Evolutionary conservation across 2,888 invertebrate species (phyloP).

Genomic region (Bugulina stolonifera): DNA sequence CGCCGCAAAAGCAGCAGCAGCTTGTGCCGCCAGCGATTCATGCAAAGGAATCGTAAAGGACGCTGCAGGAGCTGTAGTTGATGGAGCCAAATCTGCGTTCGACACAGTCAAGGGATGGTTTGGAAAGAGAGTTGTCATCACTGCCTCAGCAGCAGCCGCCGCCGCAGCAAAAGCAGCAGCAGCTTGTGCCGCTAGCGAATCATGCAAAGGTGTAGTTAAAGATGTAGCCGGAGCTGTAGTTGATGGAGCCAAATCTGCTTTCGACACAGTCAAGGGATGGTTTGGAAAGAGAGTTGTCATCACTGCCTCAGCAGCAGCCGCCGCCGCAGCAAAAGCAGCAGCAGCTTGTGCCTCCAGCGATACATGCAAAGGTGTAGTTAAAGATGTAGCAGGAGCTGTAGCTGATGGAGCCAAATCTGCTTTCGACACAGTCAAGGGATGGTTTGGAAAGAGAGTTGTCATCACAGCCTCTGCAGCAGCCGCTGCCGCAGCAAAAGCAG

Average conservation of each 20-base stretch:
- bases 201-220: neutral
- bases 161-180: neutral
- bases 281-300: constrained; percentile 19
- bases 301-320: neutral
- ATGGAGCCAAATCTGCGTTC: constrained; percentile 2
- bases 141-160: neutral
- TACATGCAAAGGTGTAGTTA: neutral
- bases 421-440: neutral
- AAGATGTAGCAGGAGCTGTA: neutral
- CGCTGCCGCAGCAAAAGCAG: neutral
- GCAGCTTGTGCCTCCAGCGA: neutral
- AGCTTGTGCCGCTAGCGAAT: neutral
- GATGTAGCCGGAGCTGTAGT: neutral
- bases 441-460: constrained; percentile 22
- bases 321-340: neutral
- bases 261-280: neutral
- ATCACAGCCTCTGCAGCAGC: neutral
- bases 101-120: neutral
- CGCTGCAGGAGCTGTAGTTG: neutral
- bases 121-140: constrained; percentile 12
- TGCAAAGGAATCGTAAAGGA: neutral
- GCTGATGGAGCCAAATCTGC: neutral
- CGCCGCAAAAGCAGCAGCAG: too few species aligned
- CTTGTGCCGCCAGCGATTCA: neutral
- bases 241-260: neutral